phyloP scores from a whole-genome alignment of 2,113 vertebrate species.

The Thunnus thynnus region DNA sequence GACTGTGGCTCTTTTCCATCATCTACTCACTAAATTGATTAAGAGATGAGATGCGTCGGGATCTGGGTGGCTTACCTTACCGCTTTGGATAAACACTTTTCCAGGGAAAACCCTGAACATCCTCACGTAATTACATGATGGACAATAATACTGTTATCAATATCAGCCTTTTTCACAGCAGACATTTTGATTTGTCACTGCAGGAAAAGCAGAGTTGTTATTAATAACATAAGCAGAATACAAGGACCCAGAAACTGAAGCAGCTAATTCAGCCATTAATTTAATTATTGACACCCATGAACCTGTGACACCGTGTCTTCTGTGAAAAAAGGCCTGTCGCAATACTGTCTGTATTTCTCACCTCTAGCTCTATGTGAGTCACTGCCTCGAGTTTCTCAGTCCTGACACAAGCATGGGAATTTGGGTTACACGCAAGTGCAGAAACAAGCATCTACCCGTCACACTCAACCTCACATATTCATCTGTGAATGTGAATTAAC shows the following conservation, averaged over 20 bases:
- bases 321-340: too few species aligned
- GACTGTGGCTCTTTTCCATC: background rate
- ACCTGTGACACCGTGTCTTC: too few species aligned
- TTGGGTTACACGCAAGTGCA: background rate
- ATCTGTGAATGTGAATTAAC: constrained; percentile 23
- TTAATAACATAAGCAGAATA: background rate
- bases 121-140: background rate
- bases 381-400: background rate
- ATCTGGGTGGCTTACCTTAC: background rate
- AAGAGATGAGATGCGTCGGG: background rate
- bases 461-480: constrained; percentile 21
- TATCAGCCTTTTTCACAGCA: background rate
- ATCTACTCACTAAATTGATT: too few species aligned
- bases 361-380: background rate
- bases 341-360: background rate
- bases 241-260: background rate
- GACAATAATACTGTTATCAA: background rate
- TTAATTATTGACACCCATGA: background rate
- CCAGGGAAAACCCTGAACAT: background rate
- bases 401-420: background rate
- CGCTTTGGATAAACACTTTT: background rate
- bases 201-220: too few species aligned
- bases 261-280: background rate
- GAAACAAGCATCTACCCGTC: constrained; percentile 31
- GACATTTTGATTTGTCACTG: too few species aligned